Base-by-base conservation (phyloP, 2,113 vertebrate genomes). In the Pipa parva region DNA sequence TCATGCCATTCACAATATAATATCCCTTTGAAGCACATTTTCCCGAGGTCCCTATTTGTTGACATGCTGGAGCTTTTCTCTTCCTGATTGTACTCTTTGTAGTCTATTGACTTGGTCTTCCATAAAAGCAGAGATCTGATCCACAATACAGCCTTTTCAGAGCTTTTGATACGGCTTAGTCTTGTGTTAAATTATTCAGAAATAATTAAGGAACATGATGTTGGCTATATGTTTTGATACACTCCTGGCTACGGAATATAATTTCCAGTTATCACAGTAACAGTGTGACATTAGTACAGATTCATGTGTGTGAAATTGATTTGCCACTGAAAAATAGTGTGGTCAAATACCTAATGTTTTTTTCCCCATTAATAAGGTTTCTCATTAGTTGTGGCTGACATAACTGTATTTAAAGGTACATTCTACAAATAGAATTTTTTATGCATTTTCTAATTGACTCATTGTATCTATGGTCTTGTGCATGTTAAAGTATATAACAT, bases 261-360 rank as follows among this genome's bases (percentile, higher is more conserved):
- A 70, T 70, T 70, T 61, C 58, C 66, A 45, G 33, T 54, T 70
- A 70, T 70, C 57, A 54, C 48, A 61, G 22, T 29, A 70, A 70
- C 66, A 70, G 66, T 54, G 29, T 70, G 66, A 61, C 66, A 70
- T 61, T 60, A 70, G 66, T 27, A 45, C 55, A 61, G 49, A 60
- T 61, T 70, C 57, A 52, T 70, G 66, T 70, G 66, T 61, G 66
- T 70, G 66, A 70, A 70, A 70, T 70, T 60, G 66, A 70, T 70
- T 70, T 70, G 58, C 58, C 31, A 61, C 66, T 45, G 66, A 61
- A 61, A 70, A 61, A 70, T 61, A 70, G 31, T 70, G 31, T 61
- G 66, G 48, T 61, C 66, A 61, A 51, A 70, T 54, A 70, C 57
- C 58, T 70, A 69, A 50, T 54, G 58, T 70, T 31, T 25, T n/a